These are phyloP conservation scores for Macaca nemestrina DNA, from an alignment of 2,113 vertebrate genomes.

Conservation along the genomic window DNA sequence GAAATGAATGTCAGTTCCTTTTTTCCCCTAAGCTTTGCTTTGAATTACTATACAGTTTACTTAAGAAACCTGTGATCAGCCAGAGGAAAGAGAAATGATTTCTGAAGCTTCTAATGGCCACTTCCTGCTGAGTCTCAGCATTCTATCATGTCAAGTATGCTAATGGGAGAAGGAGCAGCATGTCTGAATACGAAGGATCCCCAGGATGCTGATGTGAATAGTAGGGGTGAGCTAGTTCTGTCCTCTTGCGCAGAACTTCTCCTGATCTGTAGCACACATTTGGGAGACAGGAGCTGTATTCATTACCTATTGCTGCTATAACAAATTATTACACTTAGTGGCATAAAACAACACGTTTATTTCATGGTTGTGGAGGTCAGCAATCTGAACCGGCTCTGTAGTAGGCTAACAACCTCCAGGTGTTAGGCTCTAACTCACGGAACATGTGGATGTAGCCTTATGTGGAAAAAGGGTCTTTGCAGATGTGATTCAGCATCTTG, in stretches of 20 bases:
- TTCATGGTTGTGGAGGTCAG: background rate
- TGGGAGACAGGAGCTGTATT: background rate
- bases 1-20: conserved; percentile 21
- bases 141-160: background rate
- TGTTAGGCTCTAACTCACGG: background rate
- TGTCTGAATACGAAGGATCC: background rate
- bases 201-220: background rate
- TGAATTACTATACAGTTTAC: background rate
- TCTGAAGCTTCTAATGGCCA: background rate
- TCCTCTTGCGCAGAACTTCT: background rate
- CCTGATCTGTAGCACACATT: background rate
- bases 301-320: background rate
- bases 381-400: background rate
- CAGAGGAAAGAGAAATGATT: background rate
- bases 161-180: background rate
- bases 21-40: background rate
- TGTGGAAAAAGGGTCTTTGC: background rate
- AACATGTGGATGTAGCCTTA: background rate
- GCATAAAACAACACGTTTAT: background rate
- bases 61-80: background rate
- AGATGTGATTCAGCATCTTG: background rate
- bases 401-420: background rate
- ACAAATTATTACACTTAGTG: background rate
- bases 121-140: background rate
- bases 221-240: background rate